Evolutionary conservation across 2,113 vertebrate species (phyloP), one percentile per base, ranked within the genome.

Genomic region (Erythrocercus mccallii): DNA sequence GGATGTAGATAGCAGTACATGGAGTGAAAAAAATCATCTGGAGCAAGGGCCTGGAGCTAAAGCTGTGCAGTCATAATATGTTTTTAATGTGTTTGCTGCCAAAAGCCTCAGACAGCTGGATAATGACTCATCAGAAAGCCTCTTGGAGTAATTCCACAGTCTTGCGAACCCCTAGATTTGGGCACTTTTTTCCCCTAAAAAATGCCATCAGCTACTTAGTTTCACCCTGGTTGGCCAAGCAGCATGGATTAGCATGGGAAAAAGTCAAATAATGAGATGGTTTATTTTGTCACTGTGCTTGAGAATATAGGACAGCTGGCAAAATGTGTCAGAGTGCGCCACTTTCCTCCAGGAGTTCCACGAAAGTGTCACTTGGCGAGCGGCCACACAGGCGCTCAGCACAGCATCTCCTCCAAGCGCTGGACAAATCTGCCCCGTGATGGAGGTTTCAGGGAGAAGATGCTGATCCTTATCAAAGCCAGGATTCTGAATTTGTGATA

Each of bases 61-160:
- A 86, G 21, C 79, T 62, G 42, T 84, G 83, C 12, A 28, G 28
- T 87, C 7, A 1, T 88, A 76, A 79, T 57, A 38, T 30, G 28
- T 69, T 95, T 71, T 87, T 92, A 58, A 91, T 91, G 58, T 51
- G 35, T 94, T 90, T 91, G 60, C 71, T 86, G 80, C 73, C 73
- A 73, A 74, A 93, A 77, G 60, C 77, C 92, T 92, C 47, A 81
- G 79, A 50, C 87, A 84, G 27, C 84, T 96, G 81, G 37, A 38
- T 81, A 94, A 93, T 93, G 45, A 80, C 51, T 88, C 87, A 92
- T 83, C 89, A 74, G 44, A 96, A 88, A 72, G 40, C 71, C 80
- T 76, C 72, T 87, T 80, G 76, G 74, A 92, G 56, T 22, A 5
- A 73, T 87, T 88, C 76, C 85, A 68, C 42, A 31, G 54, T 70